phyloP scores from a whole-genome alignment of 53 echinoderm and acorn worm species.

The Stichopus horrens region DNA sequence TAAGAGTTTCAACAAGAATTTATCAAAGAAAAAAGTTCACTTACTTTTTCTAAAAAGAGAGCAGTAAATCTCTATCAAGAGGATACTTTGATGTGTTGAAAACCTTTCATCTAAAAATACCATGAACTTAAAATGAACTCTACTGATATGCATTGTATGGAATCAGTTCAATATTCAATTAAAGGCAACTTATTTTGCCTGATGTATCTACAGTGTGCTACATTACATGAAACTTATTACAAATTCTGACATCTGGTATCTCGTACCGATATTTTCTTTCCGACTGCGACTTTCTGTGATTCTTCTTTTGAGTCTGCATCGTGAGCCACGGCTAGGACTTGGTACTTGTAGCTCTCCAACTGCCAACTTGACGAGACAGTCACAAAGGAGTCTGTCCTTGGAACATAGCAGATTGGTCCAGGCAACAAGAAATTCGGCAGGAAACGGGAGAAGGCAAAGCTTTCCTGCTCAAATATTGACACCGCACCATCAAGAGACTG shows the following conservation, averaged over 20 bases:
- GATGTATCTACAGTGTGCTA: too few species aligned
- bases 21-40: too few species aligned
- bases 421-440: constrained; percentile 93
- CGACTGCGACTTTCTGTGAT: constrained; percentile 81
- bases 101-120: too few species aligned
- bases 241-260: background rate
- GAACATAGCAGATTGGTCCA: constrained; percentile 77
- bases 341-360: constrained; percentile 96
- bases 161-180: too few species aligned
- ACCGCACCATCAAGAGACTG: constrained; percentile 96
- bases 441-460: constrained; percentile 96
- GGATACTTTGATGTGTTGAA: too few species aligned
- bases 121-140: too few species aligned
- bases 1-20: too few species aligned
- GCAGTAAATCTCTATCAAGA: too few species aligned
- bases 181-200: too few species aligned
- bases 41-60: too few species aligned
- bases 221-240: background rate
- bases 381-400: constrained; percentile 93
- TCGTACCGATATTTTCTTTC: constrained; percentile 85
- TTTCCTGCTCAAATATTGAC: constrained; percentile 99
- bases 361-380: constrained; percentile 94
- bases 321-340: constrained; percentile 90
- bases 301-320: constrained; percentile 89
- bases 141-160: too few species aligned